Evolutionary conservation across 2,888 invertebrate species (phyloP).

Genomic region (Lasioglossum villosulum): DNA sequence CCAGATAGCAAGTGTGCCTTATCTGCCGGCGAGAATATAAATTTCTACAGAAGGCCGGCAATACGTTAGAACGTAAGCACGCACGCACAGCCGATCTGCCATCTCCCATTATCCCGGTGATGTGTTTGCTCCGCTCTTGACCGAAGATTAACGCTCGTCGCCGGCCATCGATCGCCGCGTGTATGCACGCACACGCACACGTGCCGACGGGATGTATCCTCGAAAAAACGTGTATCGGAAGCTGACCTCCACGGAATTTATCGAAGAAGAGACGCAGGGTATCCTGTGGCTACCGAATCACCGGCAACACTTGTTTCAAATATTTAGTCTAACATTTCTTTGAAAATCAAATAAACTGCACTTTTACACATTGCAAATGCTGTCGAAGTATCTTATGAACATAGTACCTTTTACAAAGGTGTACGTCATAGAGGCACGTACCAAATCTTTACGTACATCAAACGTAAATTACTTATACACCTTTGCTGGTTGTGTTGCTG

Average conservation of each 20-base stretch:
- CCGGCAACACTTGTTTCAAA: neutral
- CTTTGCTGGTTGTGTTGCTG: too few species aligned
- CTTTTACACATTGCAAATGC: too few species aligned
- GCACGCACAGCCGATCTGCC: constrained; percentile 70
- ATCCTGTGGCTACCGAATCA: neutral
- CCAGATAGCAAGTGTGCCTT: constrained; percentile 74
- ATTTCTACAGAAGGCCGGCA: constrained; percentile 70
- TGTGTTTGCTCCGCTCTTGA: constrained; percentile 73
- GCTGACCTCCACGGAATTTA: neutral
- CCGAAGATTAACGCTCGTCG: constrained; percentile 73
- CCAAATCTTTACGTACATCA: too few species aligned
- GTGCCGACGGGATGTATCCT: neutral
- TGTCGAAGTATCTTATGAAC: too few species aligned
- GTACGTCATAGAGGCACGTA: too few species aligned
- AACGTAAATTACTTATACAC: too few species aligned
- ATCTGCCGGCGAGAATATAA: constrained; percentile 75
- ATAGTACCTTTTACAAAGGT: too few species aligned
- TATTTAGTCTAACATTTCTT: neutral
- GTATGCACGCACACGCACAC: constrained; percentile 21
- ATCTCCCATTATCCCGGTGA: constrained; percentile 72
- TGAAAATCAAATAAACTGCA: neutral
- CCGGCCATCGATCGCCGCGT: constrained; percentile 45
- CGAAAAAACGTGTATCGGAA: neutral
- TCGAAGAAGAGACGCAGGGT: neutral
- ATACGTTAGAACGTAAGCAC: constrained; percentile 66